Conservation (phyloP, 2,888 invertebrate genomes). For the Poecilobothrus nobilitatus region DNA sequence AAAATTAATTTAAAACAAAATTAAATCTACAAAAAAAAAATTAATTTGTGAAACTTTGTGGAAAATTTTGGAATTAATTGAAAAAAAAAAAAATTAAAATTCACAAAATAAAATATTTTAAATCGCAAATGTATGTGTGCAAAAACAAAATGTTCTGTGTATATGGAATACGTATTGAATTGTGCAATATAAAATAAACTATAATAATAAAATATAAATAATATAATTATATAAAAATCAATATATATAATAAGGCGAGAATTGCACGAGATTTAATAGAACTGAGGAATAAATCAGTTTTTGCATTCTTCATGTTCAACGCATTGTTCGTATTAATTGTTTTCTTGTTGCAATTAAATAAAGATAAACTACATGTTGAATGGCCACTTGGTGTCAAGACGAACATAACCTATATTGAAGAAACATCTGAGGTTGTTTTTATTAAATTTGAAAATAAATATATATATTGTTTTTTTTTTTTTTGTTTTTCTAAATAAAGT, state of each 20-base stretch:
- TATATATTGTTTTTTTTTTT: no score
- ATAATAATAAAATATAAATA: constrained; percentile 10
- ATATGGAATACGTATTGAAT: constrained; percentile 29
- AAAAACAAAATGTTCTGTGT: constrained; percentile 22
- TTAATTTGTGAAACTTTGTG: neutral
- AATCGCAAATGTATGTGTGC: constrained; percentile 18
- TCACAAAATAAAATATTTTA: constrained; percentile 12
- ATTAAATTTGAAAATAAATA: constrained; percentile 11
- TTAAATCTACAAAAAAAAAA: constrained; percentile 19
- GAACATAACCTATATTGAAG: constrained; percentile 89
- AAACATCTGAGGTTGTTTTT: constrained; percentile 74
- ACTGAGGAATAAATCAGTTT: constrained; percentile 93
- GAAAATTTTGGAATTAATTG: constrained; percentile 10
- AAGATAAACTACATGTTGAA: constrained; percentile 94
- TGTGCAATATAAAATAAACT: constrained; percentile 18
- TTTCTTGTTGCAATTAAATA: constrained; percentile 97
- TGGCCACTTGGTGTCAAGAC: constrained; percentile 95
- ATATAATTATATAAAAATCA: neutral
- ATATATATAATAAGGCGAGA: constrained; percentile 56
- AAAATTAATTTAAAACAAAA: constrained; percentile 17
- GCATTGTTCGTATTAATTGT: constrained; percentile 98
- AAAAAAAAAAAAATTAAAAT: no score
- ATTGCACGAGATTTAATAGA: constrained; percentile 86
- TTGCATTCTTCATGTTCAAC: constrained; percentile 99
- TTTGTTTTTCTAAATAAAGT: constrained; percentile 12